phyloP scores from a whole-genome alignment of 2,113 vertebrate genomes.

The Corydoras sp. region DNA sequence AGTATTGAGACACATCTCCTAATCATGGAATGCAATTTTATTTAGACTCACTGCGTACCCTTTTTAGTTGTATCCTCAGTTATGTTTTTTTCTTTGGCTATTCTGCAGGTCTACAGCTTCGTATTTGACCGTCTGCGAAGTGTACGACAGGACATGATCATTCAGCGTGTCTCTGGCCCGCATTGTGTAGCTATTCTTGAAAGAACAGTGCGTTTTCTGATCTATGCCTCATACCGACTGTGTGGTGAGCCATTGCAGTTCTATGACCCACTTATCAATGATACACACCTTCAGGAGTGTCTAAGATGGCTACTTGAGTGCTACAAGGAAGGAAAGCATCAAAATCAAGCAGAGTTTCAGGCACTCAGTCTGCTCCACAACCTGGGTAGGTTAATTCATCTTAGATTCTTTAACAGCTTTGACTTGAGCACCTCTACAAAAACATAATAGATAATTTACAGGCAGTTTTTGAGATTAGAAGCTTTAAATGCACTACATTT shows the following conservation, averaged over 20 bases:
- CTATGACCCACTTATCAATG: slow-evolving; percentile 65
- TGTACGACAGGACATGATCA: slow-evolving; percentile 77
- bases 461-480: no score
- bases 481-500: no score
- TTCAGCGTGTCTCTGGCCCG: slow-evolving; percentile 65
- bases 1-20: no score
- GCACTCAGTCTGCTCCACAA: slow-evolving; percentile 79
- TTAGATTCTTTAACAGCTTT: no score
- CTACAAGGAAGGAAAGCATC: slow-evolving; percentile 53
- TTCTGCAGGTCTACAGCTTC: slow-evolving; percentile 67
- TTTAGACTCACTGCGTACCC: background rate
- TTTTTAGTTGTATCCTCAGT: background rate
- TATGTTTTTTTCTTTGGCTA: background rate
- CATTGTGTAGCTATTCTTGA: slow-evolving; percentile 70
- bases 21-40: no score
- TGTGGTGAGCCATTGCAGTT: slow-evolving; percentile 59
- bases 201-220: slow-evolving; percentile 68
- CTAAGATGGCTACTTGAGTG: slow-evolving; percentile 76
- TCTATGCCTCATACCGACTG: slow-evolving; percentile 69
- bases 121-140: slow-evolving; percentile 78
- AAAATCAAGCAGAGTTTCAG: slow-evolving; percentile 65
- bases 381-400: slow-evolving; percentile 63
- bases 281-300: slow-evolving; percentile 66
- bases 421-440: no score
- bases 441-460: no score